These are phyloP conservation scores for Terebella lapidaria DNA, from an alignment of 2,888 invertebrate genomes.

Conservation along the genomic window DNA sequence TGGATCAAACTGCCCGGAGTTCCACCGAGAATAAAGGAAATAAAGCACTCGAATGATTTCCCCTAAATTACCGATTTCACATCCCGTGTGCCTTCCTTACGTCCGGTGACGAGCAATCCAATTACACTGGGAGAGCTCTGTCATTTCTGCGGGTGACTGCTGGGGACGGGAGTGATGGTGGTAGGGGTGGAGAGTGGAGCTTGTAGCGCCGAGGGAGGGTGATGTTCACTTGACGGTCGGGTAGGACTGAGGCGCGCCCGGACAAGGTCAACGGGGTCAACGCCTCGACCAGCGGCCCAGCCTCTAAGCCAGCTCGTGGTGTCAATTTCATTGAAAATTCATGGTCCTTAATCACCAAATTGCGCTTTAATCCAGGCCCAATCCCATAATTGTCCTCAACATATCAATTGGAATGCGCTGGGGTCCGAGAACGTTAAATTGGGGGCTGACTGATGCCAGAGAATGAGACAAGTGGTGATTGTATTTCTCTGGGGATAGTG, in stretches of 20 bases:
- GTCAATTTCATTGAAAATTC: conserved; percentile 3
- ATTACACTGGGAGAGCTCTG: not conserved
- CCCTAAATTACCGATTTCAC: not conserved
- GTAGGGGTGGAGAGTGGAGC: not conserved
- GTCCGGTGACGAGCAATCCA: not conserved
- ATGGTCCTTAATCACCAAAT: conserved; percentile 1
- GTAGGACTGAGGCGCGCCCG: too few species aligned
- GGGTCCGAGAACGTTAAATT: too few species aligned
- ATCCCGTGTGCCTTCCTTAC: too few species aligned
- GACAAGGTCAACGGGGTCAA: too few species aligned
- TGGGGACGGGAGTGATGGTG: not conserved
- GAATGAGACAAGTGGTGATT: too few species aligned
- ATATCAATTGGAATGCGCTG: not conserved
- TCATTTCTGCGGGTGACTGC: not conserved
- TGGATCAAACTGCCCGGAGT: not conserved
- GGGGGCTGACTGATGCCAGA: too few species aligned
- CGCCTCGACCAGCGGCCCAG: too few species aligned
- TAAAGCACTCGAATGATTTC: not conserved
- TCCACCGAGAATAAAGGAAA: not conserved
- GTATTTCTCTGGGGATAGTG: too few species aligned
- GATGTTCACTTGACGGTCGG: not conserved
- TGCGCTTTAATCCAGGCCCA: not conserved
- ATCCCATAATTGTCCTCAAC: not conserved
- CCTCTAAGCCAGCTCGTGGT: too few species aligned
- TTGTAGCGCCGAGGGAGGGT: not conserved